Evolutionary conservation across 2,797 vertebrate species (phyloP).

Genomic region (Sternarchorhynchus goeldii): DNA sequence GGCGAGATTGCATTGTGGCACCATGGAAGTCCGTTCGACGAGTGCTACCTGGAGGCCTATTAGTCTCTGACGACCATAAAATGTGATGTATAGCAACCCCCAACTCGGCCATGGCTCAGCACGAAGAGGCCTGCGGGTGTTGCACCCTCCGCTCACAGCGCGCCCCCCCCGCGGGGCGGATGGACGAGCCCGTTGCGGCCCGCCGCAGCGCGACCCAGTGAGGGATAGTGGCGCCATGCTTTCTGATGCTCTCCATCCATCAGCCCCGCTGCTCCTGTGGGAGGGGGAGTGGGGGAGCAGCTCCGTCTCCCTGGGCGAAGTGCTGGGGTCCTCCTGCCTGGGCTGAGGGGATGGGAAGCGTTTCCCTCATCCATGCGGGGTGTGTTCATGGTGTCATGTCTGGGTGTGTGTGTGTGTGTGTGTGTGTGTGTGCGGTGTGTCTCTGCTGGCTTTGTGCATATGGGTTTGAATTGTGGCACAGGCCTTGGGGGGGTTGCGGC

Average conservation of each 20-base stretch:
- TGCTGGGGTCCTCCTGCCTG: not conserved
- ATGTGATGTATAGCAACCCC: constrained; percentile 30
- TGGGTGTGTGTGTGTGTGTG: too few relatives aligned
- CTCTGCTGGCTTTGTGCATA: too few relatives aligned
- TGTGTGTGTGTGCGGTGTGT: too few relatives aligned
- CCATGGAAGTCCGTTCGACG: not conserved
- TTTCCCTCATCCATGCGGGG: not conserved
- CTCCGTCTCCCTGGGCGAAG: constrained; percentile 14
- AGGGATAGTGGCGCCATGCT: constrained; percentile 12
- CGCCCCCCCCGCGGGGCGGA: constrained; percentile 18
- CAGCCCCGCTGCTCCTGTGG: constrained; percentile 17
- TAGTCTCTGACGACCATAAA: constrained; percentile 16
- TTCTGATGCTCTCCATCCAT: constrained; percentile 27
- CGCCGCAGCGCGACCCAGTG: constrained; percentile 3
- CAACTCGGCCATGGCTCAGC: not conserved
- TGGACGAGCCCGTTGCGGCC: not conserved
- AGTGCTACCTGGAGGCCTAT: not conserved
- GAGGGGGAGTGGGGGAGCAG: constrained; percentile 2
- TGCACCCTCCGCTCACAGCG: constrained; percentile 40
- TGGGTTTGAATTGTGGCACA: too few relatives aligned
- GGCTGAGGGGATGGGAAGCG: not conserved
- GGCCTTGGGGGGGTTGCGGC: too few relatives aligned
- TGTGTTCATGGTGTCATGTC: too few relatives aligned
- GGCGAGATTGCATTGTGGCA: constrained; percentile 6
- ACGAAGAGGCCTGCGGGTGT: constrained; percentile 57